Percentiles rank a stretch among this genome's conserved stretches.
These are phyloP conservation scores for Falco naumanni DNA, from an alignment of 2,797 vertebrate genomes.

Conservation along the genomic window DNA sequence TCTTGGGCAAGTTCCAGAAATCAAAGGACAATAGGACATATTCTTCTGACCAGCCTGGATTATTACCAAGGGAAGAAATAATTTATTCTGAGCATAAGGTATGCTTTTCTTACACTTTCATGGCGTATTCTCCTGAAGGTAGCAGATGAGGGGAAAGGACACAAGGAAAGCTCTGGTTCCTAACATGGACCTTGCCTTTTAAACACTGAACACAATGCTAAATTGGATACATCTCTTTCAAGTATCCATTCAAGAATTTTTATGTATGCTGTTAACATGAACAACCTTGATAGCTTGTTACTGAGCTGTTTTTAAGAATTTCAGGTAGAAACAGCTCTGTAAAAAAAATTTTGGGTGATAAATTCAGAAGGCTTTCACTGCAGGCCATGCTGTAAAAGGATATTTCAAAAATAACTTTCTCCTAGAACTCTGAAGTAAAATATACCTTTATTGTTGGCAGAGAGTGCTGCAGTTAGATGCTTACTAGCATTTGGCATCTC, in stretches of 20 bases:
- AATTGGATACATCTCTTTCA: not conserved
- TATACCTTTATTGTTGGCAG: constrained; percentile 8
- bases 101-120: not conserved
- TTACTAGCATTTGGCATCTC: not conserved
- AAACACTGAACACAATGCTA: not conserved
- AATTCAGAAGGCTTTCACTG: not conserved
- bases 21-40: not conserved
- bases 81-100: not conserved
- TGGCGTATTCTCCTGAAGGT: not conserved
- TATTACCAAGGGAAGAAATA: not conserved
- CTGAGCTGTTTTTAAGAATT: constrained; percentile 33
- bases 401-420: constrained; percentile 27
- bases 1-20: constrained; percentile 1
- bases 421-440: constrained; percentile 9
- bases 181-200: not conserved
- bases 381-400: not conserved
- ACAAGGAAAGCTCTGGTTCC: not conserved
- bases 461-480: not conserved
- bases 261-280: not conserved
- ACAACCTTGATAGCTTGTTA: constrained; percentile 4
- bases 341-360: not conserved
- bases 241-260: constrained; percentile 1
- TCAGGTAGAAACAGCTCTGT: not conserved
- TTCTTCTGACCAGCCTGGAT: not conserved
- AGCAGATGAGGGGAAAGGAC: not conserved